These are phyloP conservation scores for Chironomus tepperi DNA, from an alignment of 1,140 invertebrate species.

Conservation along the genomic window DNA sequence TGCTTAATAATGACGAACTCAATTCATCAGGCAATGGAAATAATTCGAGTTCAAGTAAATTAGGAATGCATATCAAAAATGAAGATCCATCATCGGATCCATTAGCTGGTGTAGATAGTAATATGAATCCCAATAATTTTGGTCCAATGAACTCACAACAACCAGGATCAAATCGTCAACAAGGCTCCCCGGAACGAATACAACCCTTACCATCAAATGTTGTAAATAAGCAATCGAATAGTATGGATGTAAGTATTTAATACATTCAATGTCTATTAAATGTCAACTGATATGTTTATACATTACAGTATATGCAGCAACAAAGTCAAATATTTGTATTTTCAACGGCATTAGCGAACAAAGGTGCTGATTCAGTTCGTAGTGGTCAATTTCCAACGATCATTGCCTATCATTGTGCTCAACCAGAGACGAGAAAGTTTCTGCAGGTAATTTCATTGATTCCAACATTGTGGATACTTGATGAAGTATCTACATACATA, in stretches of 20 bases:
- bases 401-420: conserved; percentile 89
- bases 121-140: background rate
- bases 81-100: conserved; percentile 9
- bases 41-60: background rate
- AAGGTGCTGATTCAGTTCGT: conserved; percentile 84
- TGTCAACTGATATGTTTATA: background rate
- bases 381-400: conserved; percentile 84
- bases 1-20: conserved; percentile 17
- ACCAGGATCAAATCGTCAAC: conserved; percentile 15
- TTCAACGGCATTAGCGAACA: conserved; percentile 86
- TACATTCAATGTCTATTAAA: background rate
- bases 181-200: conserved; percentile 45
- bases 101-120: background rate
- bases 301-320: conserved; percentile 79
- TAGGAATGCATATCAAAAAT: conserved; percentile 20
- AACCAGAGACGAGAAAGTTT: conserved; percentile 90
- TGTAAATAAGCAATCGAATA: conserved; percentile 68
- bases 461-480: conserved; percentile 16
- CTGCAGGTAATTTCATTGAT: conserved; percentile 59
- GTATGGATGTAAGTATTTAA: conserved; percentile 50
- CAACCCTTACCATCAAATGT: conserved; percentile 69
- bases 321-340: conserved; percentile 98
- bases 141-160: background rate
- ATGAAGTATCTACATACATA: conserved; percentile 20
- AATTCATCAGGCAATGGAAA: conserved; percentile 10